Conservation (phyloP, 1,140 invertebrate species). For the Drusus annulatus region DNA sequence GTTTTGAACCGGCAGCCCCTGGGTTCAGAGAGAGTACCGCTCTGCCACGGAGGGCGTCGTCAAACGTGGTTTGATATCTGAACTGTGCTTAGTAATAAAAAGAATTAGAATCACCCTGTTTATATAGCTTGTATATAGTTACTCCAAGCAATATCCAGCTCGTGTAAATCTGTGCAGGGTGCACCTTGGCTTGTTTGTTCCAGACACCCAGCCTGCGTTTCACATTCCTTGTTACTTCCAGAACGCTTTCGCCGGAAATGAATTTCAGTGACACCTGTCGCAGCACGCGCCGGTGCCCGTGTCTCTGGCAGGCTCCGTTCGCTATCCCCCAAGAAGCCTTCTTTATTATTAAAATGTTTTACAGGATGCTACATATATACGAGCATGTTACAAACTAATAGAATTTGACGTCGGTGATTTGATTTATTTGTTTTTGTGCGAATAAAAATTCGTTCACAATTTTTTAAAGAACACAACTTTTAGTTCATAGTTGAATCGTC, state of each 20-base stretch:
- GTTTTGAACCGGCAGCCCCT: no score
- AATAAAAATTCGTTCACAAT: no score
- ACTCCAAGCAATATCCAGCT: not conserved
- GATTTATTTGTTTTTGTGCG: no score
- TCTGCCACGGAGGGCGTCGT: no score
- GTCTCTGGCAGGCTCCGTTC: constrained; percentile 10
- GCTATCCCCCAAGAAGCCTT: not conserved
- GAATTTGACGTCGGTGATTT: no score
- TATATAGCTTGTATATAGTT: no score
- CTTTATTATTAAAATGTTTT: constrained; percentile 10
- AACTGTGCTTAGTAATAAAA: no score
- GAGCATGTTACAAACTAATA: not conserved
- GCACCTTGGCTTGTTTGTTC: constrained; percentile 1
- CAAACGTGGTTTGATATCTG: no score
- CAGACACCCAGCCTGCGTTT: not conserved
- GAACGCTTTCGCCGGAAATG: constrained; percentile 33
- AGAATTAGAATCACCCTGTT: no score
- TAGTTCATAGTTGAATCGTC: no score
- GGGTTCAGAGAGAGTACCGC: no score
- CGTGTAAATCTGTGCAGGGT: not conserved
- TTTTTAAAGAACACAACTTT: no score
- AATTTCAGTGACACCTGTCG: constrained; percentile 36
- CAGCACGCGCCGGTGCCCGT: constrained; percentile 16
- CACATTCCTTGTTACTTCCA: constrained; percentile 20
- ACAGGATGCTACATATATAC: not conserved